These are phyloP conservation scores for Simalia tracyae DNA, from an alignment of 2,797 vertebrate species.

Conservation along the genomic window DNA sequence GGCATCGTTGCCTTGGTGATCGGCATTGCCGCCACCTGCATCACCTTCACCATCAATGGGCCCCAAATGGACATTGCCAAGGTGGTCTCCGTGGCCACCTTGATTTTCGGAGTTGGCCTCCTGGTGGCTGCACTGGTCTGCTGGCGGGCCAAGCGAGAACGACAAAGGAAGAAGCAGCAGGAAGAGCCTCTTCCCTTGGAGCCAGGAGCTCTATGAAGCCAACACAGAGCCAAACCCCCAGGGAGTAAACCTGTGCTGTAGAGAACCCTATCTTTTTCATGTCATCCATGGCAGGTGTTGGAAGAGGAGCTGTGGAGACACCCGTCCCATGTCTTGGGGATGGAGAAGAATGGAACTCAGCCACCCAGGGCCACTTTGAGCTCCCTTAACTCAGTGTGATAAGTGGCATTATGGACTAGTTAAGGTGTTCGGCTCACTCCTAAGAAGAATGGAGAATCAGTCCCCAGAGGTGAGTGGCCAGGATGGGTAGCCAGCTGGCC, in stretches of 20 bases:
- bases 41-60: conserved; percentile 87
- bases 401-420: neutral
- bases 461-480: neutral
- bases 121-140: conserved; percentile 69
- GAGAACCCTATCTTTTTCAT: neutral
- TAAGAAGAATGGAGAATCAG: neutral
- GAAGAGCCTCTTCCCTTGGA: conserved; percentile 61
- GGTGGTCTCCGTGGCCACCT: conserved; percentile 83
- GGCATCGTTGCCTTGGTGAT: conserved; percentile 91
- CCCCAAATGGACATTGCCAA: conserved; percentile 86
- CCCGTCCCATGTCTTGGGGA: conserved; percentile 1
- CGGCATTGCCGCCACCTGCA: conserved; percentile 85
- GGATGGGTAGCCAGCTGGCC: neutral
- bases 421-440: neutral
- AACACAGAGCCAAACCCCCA: conserved; percentile 1
- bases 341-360: neutral
- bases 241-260: conserved; percentile 6
- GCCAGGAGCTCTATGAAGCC: conserved; percentile 63
- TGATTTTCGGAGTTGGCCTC: conserved; percentile 67
- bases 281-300: rapidly evolving
- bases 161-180: conserved; percentile 63
- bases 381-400: neutral
- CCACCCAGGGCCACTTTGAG: conserved; percentile 6
- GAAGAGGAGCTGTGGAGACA: conserved; percentile 19
- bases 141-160: conserved; percentile 67